These are phyloP conservation scores for Pogonocichla stellata DNA, from an alignment of 2,113 vertebrate genomes.

Conservation along the genomic window DNA sequence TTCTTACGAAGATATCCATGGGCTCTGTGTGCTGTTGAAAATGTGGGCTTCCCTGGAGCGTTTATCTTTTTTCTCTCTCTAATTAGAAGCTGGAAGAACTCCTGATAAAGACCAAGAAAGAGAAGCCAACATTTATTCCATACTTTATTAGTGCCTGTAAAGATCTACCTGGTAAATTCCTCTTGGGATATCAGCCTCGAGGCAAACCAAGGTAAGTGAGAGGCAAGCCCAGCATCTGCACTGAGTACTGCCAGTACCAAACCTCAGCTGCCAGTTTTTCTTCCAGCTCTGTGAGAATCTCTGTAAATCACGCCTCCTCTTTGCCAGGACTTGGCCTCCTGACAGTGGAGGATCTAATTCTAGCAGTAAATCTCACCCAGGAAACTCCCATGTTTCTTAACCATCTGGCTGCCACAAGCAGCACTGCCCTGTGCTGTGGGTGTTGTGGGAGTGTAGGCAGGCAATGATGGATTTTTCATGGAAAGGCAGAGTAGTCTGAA, in stretches of 20 bases:
- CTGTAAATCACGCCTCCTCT: not conserved
- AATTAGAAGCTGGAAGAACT: slow-evolving; percentile 95
- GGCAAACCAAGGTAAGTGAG: slow-evolving; percentile 90
- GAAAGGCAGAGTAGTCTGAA: not conserved
- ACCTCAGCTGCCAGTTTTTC: not conserved
- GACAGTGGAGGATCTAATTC: not conserved
- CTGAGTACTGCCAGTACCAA: not conserved
- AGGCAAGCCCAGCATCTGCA: not conserved
- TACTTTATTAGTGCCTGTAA: slow-evolving; percentile 94
- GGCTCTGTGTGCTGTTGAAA: not conserved
- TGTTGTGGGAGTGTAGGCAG: not conserved
- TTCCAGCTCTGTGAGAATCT: not conserved
- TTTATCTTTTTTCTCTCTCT: slow-evolving; percentile 34
- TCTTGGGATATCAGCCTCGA: slow-evolving; percentile 95
- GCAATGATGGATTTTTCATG: not conserved
- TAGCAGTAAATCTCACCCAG: not conserved
- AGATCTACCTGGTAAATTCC: slow-evolving; percentile 96
- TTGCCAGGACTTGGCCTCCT: not conserved
- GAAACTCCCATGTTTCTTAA: not conserved
- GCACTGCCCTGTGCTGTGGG: not conserved
- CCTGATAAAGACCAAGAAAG: slow-evolving; percentile 89
- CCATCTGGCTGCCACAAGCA: not conserved
- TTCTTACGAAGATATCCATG: not conserved
- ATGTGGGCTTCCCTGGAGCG: not conserved
- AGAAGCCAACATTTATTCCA: slow-evolving; percentile 97